Evolutionary conservation across 2,797 vertebrate species (phyloP), one percentile per base, ranked within the genome.

Genomic region (Liparis tanakae): DNA sequence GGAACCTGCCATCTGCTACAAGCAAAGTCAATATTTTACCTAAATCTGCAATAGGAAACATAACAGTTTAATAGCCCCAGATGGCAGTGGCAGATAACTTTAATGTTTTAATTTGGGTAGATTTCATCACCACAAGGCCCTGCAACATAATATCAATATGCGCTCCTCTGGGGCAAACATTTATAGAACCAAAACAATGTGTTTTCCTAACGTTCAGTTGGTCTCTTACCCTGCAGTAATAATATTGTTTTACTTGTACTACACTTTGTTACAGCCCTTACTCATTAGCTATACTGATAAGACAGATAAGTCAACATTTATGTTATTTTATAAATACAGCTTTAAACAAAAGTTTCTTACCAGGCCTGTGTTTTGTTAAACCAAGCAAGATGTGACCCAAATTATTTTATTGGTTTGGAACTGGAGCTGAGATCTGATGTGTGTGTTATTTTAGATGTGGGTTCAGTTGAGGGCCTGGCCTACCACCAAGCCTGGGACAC

Each of bases 401-500:
- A 18, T 69, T 3, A 2, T 0, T n/a, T 48, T 17, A 57, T 15
- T 44, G 22, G 13, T 3, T 64, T 46, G 9, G n/a, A 43, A 22
- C n/a, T n/a, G 64, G 5, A 75, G 4, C 44, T 22, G 30, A 15
- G 12, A 10, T 60, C 25, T 63, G 14, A n/a, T 55, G 14, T 64
- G n/a, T 57, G 3, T 85, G 2, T 91, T 75, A 46, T 85, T 65
- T 48, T 85, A 99, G 98, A 97, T 89, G 97, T 98, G 34, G 98
- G 97, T 17, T 99, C 98, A 15, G 98, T 99, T 59, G 98, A 99
- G 84, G 98, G 98, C 30, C 94, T 99, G 87, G 97, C 98, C 18
- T 99, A 99, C 82, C 98, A 99, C 70, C 91, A 93, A 60, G 95
- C 95, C 25, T 98, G 96, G 97, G 97, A 99, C 90, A 96, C 96